Evolutionary conservation across 2,888 invertebrate genomes (phyloP), one percentile per base, ranked within the genome.

Genomic region (Tipula helvola): DNA sequence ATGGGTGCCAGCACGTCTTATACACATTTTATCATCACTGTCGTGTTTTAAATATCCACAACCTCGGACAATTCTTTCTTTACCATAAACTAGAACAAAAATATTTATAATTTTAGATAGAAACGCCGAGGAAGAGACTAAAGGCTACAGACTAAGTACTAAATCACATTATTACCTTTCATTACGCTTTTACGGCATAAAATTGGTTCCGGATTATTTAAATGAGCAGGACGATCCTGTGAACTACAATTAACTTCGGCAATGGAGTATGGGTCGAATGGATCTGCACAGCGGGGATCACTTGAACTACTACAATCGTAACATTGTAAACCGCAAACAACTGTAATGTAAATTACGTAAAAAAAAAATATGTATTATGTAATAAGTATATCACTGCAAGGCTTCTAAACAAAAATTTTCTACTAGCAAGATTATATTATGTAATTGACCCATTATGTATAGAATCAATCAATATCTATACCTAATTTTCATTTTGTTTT

Each of bases 271-370:
- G 96, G 93, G 90, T 97, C 95, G 90, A 98, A 98, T 87, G 96
- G 96, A 90, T 97, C 96, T 0, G 95, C 97, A 90, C 98, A 98
- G 88, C 97, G 94, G 52, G 96, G 96, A 91, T 98, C 97, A 90
- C 95, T 97, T 88, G 95, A 95, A 87, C 98, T 98, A 92, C 98
- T 98, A 92, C 98, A 98, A 89, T 97, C 95, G 90, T 97, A 98
- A 91, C 98, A 98, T 89, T 94, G 92, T 88, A 96, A 94, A 88
- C 95, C 93, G 87, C 93, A 92, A 44, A 93, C 94, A 93, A 92
- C 90, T 91, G 88, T 18, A 89, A 88, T 84, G 28, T 71, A 57
- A 52, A 52, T 4, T 57, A 39, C 5, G 8, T 57, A 18, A 57
- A 28, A 57, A 16, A 16, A 71, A 71, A 28, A 28, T 57, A 57